phyloP scores from a whole-genome alignment of 2,113 vertebrate species.

The Dasyornis broadbenti region DNA sequence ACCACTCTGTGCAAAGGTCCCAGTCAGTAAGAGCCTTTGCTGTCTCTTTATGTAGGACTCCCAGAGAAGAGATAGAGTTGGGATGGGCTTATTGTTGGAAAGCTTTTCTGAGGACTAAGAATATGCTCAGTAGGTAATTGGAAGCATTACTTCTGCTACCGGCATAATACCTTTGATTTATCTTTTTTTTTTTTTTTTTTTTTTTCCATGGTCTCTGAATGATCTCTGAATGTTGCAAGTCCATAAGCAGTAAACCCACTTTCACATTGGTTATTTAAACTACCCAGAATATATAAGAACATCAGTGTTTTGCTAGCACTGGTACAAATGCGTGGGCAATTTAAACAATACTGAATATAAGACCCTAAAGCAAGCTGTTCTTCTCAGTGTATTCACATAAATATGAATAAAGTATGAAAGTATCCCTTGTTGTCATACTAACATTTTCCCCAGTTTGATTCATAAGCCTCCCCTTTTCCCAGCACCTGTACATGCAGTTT shows the following conservation, averaged over 20 bases:
- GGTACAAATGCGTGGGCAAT: neutral
- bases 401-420: neutral
- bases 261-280: accelerated
- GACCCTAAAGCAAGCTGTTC: neutral
- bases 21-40: neutral
- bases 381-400: neutral
- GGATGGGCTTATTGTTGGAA: neutral
- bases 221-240: neutral
- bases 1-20: neutral
- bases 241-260: neutral
- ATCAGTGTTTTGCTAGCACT: neutral
- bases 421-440: neutral
- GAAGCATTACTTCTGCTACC: neutral
- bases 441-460: neutral
- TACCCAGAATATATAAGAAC: neutral
- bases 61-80: neutral
- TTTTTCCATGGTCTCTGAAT: neutral
- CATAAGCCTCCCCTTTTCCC: neutral
- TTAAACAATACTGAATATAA: neutral
- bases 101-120: neutral
- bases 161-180: neutral
- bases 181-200: neutral
- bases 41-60: neutral
- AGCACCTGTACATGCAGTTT: neutral
- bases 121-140: neutral